Evolutionary conservation across 2,888 invertebrate species (phyloP), one percentile per base, ranked within the genome.

Genomic region (Chalcis sispes): DNA sequence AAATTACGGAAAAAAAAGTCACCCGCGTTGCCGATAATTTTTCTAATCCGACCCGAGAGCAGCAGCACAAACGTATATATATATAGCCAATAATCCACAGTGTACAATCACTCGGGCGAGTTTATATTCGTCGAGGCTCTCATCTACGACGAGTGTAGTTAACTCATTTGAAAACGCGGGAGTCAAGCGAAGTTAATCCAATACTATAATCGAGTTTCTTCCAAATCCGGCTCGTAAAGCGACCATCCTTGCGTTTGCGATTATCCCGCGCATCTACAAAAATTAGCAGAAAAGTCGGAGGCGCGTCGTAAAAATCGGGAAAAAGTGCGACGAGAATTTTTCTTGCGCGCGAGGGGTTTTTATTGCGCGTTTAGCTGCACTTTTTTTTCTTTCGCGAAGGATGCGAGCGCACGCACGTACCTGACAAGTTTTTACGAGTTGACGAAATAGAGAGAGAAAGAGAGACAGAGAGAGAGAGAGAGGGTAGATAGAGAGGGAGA

Each of bases 131-230:
- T n/a, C n/a, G n/a, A n/a, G n/a, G n/a, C n/a, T n/a, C n/a, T n/a
- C n/a, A n/a, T n/a, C n/a, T n/a, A n/a, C 36, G 27, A 13, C 20
- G 20, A 1, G n/a, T 18, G 75, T 66, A 32, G 70, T 75, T 75
- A 83, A 82, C 80, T 83, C 81, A 81, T 83, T 81, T 72, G 78
- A 81, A 82, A 71, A 82, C 80, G 80, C 65, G 70, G 65, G 72
- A 84, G 85, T 83, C 81, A 83, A 78, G 72, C 77, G 32, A 83
- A 85, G 85, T 85, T 85, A 85, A 85, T 85, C 84, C 83, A 79
- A 75, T 77, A 74, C 80, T 79, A 80, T 83, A 83, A 83, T 83
- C 81, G 82, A 83, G 81, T 81, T 82, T 80, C 48, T 2, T 20
- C 20, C n/a, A 82, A 8, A 79, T 81, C 81, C 77, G 27, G 2